Evolutionary conservation across 2,797 vertebrate species (phyloP), one percentile per base, ranked within the genome.

Genomic region (Notolabrus celidotus): DNA sequence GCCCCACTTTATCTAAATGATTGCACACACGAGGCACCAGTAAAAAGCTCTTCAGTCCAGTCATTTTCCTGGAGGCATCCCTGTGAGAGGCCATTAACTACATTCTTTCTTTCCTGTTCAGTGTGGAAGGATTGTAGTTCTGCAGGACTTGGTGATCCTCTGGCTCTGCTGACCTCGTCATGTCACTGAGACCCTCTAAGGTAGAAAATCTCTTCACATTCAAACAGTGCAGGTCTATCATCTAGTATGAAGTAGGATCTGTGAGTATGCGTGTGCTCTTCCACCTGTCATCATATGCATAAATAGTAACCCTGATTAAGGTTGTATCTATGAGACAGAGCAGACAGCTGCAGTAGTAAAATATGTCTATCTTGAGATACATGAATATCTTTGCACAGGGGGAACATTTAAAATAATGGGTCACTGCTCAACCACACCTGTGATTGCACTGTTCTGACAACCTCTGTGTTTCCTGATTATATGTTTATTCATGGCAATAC

Each of bases 1-100:
- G 63, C 43, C 50, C 39, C 71, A 61, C 71, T 83, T 69, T 55
- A 77, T 67, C 66, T 34, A 42, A 80, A 66, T 57, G 61, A 88
- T 64, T 38, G 9, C 53, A 64, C 67, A 67, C 64, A 49, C 0
- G 52, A 71, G 33, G 36, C 62, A 45, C 0, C 8, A 16, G 27
- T 59, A 69, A 47, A 69, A 64, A 34, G 25, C 63, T 68, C 59
- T 75, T 59, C 3, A 59, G 57, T 41, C 17, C 11, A 51, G 53
- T 69, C 0, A 59, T 75, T 73, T 73, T 74, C 63, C 70, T 52
- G 16, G 34, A 64, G 60, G 46, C 23, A 10, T 27, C 46, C 41
- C 64, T 22, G 29, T 19, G 57, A 47, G 49, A 45, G 23, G 42
- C 25, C 9, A 47, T 36, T 14, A 34, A 43, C 58, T 29, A 1